phyloP scores from a whole-genome alignment of 64 coral and sea anemone genomes.

The Stylophora pistillata region DNA sequence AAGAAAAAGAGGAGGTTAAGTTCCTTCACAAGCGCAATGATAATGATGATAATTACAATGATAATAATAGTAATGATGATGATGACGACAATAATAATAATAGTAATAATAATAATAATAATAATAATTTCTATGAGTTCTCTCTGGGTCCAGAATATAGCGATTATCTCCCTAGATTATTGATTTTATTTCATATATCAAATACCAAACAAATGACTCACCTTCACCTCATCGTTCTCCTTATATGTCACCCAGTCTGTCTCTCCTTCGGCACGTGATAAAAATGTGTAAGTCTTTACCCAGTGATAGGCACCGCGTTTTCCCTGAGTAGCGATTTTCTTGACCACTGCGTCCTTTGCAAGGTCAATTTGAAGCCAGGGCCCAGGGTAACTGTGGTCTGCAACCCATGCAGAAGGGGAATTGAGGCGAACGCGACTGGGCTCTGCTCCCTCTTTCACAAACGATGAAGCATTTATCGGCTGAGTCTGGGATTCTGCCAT shows the following conservation, averaged over 20 bases:
- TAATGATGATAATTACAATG: too few relatives aligned
- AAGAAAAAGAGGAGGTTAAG: too few relatives aligned
- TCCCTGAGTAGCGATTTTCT: constrained; percentile 1
- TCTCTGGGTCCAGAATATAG: too few relatives aligned
- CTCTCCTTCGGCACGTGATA: not conserved
- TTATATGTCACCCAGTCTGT: not conserved
- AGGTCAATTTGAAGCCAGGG: not conserved
- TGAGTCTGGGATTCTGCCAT: too few relatives aligned
- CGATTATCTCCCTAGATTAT: too few relatives aligned
- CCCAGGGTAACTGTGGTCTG: not conserved
- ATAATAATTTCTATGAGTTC: too few relatives aligned
- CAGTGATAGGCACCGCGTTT: not conserved
- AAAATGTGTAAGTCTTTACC: not conserved
- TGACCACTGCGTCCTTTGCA: not conserved
- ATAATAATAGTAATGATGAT: too few relatives aligned
- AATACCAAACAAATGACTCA: not conserved
- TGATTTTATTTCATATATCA: too few relatives aligned
- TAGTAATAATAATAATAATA: too few relatives aligned
- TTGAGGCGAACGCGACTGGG: not conserved
- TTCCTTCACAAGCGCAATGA: too few relatives aligned
- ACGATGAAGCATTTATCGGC: not conserved
- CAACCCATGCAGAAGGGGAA: not conserved
- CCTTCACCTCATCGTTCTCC: not conserved
- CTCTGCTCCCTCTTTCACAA: too few relatives aligned
- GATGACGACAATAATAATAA: too few relatives aligned